Base-by-base conservation (phyloP, 23 tunicate genomes). In the Clavelina lepadiformis region DNA sequence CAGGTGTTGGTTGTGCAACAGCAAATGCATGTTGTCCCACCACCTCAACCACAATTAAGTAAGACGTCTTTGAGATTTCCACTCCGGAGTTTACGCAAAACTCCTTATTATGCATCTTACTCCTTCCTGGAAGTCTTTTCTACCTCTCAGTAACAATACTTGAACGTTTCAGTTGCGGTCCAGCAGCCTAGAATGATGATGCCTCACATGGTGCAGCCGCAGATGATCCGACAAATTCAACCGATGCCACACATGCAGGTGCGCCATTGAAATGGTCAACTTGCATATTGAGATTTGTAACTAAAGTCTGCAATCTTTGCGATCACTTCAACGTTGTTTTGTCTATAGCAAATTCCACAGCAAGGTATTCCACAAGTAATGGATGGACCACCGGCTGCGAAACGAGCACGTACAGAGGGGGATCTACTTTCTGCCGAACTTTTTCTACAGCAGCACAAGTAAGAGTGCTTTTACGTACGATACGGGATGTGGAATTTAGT, bases 1-100 rank as follows among this genome's bases (percentile, higher is more conserved):
- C 71, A 61, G 29, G 97, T 89, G 34, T 63, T 89, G 5, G 88
- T 89, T 28, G 97, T 89, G n/a, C 97, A 81, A 28, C 97, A 89
- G 64, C 96, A 71, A 28, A 68, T 87, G 77, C 83, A 46, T 23
- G 88, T 89, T 0, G 89, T 89, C 23, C 82, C 65, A 7, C 96
- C 56, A 6, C 82, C 78, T 13, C 96, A 75, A 51, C 77, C 77
- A 5, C 82, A 75, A 37, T 69, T 82, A n/a, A 67, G 91, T 82
- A 32, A 65, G 91, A 63, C 11, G 21, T 7, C 22, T 18, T 11
- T 11, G 15, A n/a, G n/a, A n/a, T n/a, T n/a, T n/a, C n/a, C n/a
- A n/a, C n/a, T n/a, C n/a, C n/a, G n/a, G n/a, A n/a, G n/a, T n/a
- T n/a, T n/a, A n/a, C n/a, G n/a, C n/a, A n/a, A n/a, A n/a, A n/a